Evolutionary conservation across 2,888 invertebrate species (phyloP).

Genomic region (Drosophila heteroneura): DNA sequence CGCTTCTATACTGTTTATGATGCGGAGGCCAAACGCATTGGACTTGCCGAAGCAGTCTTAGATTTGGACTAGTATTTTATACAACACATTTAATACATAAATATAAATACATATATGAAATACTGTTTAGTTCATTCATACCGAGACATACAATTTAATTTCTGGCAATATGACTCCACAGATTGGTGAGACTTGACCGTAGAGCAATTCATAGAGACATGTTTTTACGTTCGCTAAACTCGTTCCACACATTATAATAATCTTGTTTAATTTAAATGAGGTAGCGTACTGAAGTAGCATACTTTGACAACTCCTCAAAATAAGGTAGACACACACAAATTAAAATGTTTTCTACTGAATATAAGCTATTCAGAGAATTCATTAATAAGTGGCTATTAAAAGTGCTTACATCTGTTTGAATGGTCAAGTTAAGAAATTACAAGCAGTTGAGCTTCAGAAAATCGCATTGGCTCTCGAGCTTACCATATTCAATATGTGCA

Average conservation of each 20-base stretch:
- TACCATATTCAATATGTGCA: no score
- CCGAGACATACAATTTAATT: background rate
- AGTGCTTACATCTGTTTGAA: background rate
- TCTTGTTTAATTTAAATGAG: background rate
- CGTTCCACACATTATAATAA: background rate
- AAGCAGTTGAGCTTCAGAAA: background rate
- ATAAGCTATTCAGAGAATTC: background rate
- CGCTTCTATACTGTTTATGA: conserved; percentile 64
- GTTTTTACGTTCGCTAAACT: background rate
- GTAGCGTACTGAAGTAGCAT: background rate
- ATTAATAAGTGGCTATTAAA: background rate
- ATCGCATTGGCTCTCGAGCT: no score
- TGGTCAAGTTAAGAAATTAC: no score
- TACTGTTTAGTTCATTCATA: background rate
- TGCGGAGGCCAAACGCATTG: conserved; percentile 39
- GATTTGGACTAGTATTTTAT: background rate
- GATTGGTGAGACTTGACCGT: background rate
- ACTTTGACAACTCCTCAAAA: background rate
- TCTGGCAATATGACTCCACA: background rate
- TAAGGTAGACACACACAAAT: background rate
- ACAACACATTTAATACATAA: background rate
- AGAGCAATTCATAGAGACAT: background rate
- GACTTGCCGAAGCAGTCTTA: conserved; percentile 44
- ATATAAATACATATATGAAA: background rate
- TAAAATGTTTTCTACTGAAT: background rate